Conservation (phyloP, 2,113 vertebrate species). For the Notothenia coriiceps region DNA sequence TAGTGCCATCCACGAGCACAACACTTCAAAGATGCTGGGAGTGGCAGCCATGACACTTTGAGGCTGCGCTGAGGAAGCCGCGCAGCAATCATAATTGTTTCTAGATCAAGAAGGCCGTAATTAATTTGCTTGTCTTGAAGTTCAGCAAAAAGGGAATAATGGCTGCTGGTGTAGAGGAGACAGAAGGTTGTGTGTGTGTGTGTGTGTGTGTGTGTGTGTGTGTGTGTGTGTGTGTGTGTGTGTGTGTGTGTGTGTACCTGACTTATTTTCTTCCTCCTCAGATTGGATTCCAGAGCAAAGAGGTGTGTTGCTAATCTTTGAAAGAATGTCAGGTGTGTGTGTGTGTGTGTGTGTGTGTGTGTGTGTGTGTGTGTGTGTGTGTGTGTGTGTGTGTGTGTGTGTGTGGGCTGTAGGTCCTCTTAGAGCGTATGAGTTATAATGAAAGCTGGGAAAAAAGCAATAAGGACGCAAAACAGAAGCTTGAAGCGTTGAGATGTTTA, state of each 20-base stretch:
- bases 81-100: constrained; percentile 77
- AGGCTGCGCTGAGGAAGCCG: constrained; percentile 64
- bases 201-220: constrained; percentile 5
- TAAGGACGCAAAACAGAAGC: constrained; percentile 33
- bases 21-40: constrained; percentile 74
- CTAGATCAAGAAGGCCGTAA: constrained; percentile 78
- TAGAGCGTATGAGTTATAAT: constrained; percentile 36
- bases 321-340: too few relatives aligned
- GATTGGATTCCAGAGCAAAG: too few relatives aligned
- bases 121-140: constrained; percentile 80
- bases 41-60: constrained; percentile 72
- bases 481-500: constrained; percentile 50
- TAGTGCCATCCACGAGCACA: constrained; percentile 62
- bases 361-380: constrained; percentile 10
- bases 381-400: constrained; percentile 10
- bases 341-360: constrained; percentile 5
- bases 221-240: constrained; percentile 7
- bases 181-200: constrained; percentile 32
- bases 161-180: constrained; percentile 54
- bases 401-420: constrained; percentile 7
- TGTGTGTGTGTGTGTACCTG: background rate
- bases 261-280: too few relatives aligned
- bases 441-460: constrained; percentile 46
- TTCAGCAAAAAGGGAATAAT: constrained; percentile 61
- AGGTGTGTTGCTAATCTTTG: too few relatives aligned